phyloP scores from a whole-genome alignment of 2,113 vertebrate genomes.

The Sylvia atricapilla region DNA sequence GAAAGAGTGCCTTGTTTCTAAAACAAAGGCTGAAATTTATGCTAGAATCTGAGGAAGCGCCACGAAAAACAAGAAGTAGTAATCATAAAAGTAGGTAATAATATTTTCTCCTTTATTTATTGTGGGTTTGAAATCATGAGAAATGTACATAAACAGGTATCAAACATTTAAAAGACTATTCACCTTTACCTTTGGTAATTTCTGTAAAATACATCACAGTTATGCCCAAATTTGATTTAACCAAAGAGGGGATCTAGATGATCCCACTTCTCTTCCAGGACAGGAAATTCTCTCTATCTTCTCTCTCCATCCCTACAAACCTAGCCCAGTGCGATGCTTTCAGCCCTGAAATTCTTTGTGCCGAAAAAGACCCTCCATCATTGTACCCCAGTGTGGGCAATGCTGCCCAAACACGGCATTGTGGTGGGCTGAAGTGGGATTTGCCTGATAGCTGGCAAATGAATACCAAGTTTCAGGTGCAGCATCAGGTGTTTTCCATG shows the following conservation, averaged over 20 bases:
- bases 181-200: neutral
- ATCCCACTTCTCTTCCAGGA: neutral
- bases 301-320: neutral
- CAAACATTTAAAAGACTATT: neutral
- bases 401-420: neutral
- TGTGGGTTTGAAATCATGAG: neutral
- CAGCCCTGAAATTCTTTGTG: neutral
- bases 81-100: neutral
- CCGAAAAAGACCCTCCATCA: neutral
- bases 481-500: neutral
- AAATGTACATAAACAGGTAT: neutral
- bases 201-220: neutral
- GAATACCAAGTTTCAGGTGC: neutral
- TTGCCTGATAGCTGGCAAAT: neutral
- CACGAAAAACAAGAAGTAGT: neutral
- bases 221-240: neutral
- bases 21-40: neutral
- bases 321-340: neutral
- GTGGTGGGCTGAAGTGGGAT: neutral
- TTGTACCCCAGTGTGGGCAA: neutral
- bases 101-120: neutral
- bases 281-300: neutral
- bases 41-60: neutral
- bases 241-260: neutral
- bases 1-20: neutral